Conservation (phyloP, 2,113 vertebrate species). For the Paradoxurus hermaphroditus region DNA sequence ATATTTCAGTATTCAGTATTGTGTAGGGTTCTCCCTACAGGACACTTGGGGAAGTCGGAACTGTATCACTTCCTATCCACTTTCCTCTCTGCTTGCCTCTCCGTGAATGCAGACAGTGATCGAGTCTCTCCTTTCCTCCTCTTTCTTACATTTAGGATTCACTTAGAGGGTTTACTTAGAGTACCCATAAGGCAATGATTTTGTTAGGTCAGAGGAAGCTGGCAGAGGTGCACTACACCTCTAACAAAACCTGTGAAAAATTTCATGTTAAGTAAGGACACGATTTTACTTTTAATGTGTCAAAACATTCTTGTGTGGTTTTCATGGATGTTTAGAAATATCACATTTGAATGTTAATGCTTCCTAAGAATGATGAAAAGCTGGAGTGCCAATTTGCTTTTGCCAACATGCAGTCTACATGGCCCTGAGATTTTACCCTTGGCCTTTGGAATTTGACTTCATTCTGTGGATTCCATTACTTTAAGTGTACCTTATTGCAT, state of each 20-base stretch:
- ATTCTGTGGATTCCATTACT: background rate
- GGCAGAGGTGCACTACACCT: background rate
- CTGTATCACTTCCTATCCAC: background rate
- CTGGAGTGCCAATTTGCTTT: background rate
- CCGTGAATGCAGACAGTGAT: background rate
- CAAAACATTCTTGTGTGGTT: background rate
- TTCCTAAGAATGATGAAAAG: background rate
- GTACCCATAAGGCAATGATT: background rate
- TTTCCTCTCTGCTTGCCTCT: accelerated
- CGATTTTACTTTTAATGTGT: background rate
- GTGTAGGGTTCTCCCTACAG: background rate
- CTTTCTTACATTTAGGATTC: background rate
- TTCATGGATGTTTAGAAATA: constrained; percentile 10
- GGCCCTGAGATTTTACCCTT: background rate
- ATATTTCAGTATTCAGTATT: background rate
- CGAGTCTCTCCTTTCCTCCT: background rate
- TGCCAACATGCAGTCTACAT: background rate
- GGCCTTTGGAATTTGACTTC: background rate
- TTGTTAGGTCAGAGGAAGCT: background rate
- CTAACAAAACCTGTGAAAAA: background rate
- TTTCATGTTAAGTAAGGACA: background rate
- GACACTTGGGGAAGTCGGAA: background rate
- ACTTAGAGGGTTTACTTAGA: background rate
- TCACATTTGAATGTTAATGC: background rate
- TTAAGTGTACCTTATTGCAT: background rate